Conservation (phyloP, 2,113 vertebrate genomes). For the Silurus glanis region DNA sequence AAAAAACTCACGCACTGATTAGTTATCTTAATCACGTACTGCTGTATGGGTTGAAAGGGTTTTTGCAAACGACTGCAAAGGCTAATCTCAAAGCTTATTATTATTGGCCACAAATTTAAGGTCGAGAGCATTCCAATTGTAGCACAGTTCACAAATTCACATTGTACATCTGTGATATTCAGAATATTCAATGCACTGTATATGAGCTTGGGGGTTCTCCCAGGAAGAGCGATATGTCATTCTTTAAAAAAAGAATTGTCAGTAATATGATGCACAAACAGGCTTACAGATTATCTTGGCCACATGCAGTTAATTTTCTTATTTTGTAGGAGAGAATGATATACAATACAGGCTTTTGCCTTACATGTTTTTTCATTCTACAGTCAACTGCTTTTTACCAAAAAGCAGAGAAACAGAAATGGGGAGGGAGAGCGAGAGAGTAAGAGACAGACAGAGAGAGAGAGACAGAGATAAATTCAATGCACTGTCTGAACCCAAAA, state of each 20-base stretch:
- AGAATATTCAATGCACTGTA: neutral
- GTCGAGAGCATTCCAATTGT: conserved; percentile 20
- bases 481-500: conserved; percentile 43
- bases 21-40: conserved; percentile 3
- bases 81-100: conserved; percentile 12
- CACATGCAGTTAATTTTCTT: conserved; percentile 7
- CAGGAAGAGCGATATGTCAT: neutral
- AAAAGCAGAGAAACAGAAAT: conserved; percentile 4
- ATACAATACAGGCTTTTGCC: neutral
- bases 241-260: neutral
- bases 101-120: neutral
- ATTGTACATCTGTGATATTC: neutral
- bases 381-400: conserved; percentile 36
- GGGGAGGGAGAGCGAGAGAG: neutral
- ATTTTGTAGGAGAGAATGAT: neutral
- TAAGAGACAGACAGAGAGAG: neutral
- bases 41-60: neutral
- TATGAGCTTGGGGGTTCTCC: neutral
- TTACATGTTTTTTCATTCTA: conserved; percentile 37
- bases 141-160: neutral
- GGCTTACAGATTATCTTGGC: neutral
- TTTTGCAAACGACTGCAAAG: neutral
- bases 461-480: neutral
- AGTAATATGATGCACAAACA: neutral
- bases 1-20: neutral